Evolutionary conservation across 2,888 invertebrate genomes (phyloP), one percentile per base, ranked within the genome.

Genomic region (Serripes groenlandicus): DNA sequence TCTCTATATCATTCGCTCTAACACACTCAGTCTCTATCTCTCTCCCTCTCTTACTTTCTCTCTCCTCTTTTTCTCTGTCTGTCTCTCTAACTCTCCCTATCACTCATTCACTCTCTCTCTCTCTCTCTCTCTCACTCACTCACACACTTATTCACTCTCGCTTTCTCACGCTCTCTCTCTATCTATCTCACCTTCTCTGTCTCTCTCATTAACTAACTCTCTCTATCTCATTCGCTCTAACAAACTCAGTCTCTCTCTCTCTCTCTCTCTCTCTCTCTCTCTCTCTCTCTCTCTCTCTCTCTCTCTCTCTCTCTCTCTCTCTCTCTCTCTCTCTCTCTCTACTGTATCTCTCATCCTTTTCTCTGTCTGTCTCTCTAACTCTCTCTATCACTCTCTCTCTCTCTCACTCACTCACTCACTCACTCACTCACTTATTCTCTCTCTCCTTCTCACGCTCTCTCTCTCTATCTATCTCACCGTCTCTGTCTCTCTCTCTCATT

Each of bases 71-170:
- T 18, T 42, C 11, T 42, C 42, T 42, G 11, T 42, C 42, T n/a
- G n/a, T 42, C 42, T 68, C 68, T 34, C 35, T 68, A 9, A 18
- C 68, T 68, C 35, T 68, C 42, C 15, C 68, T 42, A 21, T 42
- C 68, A n/a, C 68, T 68, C 68, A 18, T 37, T 68, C 35, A n/a
- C n/a, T 68, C 42, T 34, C 68, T 42, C 42, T 42, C 42, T 42
- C 68, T 37, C 26, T 42, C 68, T 68, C 68, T 68, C 68, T 42
- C 68, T 68, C 11, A 11, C 18, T 42, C 18, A 11, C 42, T 42
- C 18, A 11, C 42, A 11, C 42, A 11, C 42, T 42, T 42, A 11
- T 18, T 42, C 42, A 11, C 42, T 42, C 42, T 42, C 42, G 9
- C n/a, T n/a, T n/a, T n/a, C n/a, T n/a, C n/a, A n/a, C n/a, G n/a